These are phyloP conservation scores for Chrysaora quinquecirrha DNA, from an alignment of 30 jellyfish, hydroid and myxozoan genomes.

Conservation along the genomic window DNA sequence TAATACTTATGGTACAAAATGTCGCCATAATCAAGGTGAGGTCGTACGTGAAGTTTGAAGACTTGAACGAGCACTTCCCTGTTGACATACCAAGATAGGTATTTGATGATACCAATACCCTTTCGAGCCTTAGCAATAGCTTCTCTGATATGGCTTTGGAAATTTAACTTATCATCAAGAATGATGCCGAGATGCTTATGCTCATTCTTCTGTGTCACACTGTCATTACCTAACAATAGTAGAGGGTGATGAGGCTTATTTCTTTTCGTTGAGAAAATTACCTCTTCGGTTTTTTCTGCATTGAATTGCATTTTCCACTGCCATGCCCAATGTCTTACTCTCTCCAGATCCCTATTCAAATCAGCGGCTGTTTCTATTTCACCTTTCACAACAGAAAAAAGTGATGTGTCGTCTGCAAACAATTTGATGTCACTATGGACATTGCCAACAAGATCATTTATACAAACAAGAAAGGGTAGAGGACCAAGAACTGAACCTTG, in stretches of 20 bases:
- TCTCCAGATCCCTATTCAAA: too few relatives aligned
- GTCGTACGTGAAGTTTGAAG: conserved; percentile 16
- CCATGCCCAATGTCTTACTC: too few relatives aligned
- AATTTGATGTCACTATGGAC: conserved; percentile 13
- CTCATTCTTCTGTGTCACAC: too few relatives aligned
- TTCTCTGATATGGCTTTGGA: too few relatives aligned
- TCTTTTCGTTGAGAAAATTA: conserved; percentile 21
- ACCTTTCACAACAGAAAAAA: conserved; percentile 37
- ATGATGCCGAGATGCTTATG: too few relatives aligned
- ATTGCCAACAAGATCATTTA: conserved; percentile 42
- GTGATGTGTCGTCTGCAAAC: conserved; percentile 66
- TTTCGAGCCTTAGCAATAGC: too few relatives aligned
- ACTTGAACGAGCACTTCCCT: conserved; percentile 42
- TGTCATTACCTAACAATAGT: conserved; percentile 27
- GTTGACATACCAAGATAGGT: conserved; percentile 35
- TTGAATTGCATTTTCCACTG: too few relatives aligned
- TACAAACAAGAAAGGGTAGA: conserved; percentile 24
- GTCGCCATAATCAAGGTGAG: too few relatives aligned
- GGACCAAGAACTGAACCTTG: conserved; percentile 68
- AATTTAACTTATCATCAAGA: too few relatives aligned
- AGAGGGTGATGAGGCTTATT: conserved; percentile 29
- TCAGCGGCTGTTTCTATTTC: conserved; percentile 39
- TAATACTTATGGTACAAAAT: too few relatives aligned
- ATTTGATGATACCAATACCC: conserved; percentile 29
- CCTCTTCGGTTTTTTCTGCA: too few relatives aligned